Evolutionary conservation across 2,113 vertebrate species (phyloP).

Genomic region (Pteruthius melanotis): DNA sequence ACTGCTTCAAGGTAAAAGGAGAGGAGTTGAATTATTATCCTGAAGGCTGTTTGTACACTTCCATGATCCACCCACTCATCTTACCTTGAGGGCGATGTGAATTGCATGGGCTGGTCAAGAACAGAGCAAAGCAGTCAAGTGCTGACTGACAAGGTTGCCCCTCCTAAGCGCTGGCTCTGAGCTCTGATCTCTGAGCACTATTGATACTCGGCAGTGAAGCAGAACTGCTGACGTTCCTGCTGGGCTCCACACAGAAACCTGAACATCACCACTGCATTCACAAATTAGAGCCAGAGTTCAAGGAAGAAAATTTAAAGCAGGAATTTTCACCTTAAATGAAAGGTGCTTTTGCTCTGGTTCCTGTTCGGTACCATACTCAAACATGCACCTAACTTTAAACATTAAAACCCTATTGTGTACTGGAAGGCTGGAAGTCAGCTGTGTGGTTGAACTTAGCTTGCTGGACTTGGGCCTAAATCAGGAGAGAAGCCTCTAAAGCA

Average conservation of each 20-base stretch:
- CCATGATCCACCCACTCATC: conserved; percentile 46
- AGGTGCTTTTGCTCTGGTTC: background rate
- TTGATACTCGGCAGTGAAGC: conserved; percentile 47
- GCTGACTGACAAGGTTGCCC: conserved; percentile 60
- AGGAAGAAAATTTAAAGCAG: conserved; percentile 28
- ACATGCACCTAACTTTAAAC: background rate
- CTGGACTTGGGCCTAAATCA: background rate
- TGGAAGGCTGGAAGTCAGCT: background rate
- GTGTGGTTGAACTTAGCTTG: background rate
- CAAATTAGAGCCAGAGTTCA: conserved; percentile 32
- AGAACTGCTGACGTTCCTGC: conserved; percentile 44
- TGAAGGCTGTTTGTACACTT: conserved; percentile 46
- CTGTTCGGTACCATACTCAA: background rate
- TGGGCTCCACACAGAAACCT: background rate
- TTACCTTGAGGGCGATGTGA: conserved; percentile 35
- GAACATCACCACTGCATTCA: background rate
- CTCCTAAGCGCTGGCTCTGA: conserved; percentile 29
- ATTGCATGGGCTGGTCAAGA: conserved; percentile 55
- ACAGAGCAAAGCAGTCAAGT: conserved; percentile 49
- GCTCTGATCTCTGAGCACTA: conserved; percentile 41
- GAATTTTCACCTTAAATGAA: conserved; percentile 22
- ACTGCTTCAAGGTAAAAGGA: conserved; percentile 55
- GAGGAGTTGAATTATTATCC: conserved; percentile 51
- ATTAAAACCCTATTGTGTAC: background rate
- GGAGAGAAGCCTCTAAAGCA: background rate